These are phyloP conservation scores for Mantis religiosa DNA, from an alignment of 2,888 invertebrate species.

Conservation along the genomic window DNA sequence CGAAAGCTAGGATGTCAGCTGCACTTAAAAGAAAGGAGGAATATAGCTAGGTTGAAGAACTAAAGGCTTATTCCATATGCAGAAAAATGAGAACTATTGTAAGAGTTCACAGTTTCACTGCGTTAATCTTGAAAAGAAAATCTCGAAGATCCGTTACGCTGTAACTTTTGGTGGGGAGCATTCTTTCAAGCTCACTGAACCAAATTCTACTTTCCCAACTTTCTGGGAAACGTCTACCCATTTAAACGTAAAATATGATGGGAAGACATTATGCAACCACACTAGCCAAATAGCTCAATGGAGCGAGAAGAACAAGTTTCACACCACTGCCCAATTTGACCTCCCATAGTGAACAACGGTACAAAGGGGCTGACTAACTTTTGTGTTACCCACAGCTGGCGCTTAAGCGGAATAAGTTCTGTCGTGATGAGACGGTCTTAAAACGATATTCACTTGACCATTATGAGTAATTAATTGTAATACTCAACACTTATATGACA, in stretches of 20 bases:
- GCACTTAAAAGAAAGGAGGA: too few relatives aligned
- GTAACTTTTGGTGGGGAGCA: neutral
- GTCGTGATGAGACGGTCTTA: too few relatives aligned
- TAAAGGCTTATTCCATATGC: neutral
- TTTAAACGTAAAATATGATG: neutral
- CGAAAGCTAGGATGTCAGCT: too few relatives aligned
- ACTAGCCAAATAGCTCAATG: neutral
- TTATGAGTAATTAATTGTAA: too few relatives aligned
- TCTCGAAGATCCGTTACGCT: neutral
- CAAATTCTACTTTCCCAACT: neutral
- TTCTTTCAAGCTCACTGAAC: neutral
- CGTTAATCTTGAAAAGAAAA: neutral
- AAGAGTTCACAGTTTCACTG: neutral
- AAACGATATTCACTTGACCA: too few relatives aligned
- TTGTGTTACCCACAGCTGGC: neutral
- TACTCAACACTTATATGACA: too few relatives aligned
- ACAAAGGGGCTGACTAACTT: neutral
- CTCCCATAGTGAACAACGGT: neutral
- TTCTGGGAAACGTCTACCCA: neutral
- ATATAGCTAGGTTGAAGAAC: too few relatives aligned
- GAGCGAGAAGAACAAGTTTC: neutral
- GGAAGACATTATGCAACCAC: neutral
- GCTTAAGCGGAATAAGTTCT: neutral
- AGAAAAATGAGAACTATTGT: neutral
- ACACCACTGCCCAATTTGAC: neutral